phyloP scores from a whole-genome alignment of 2,797 vertebrate species.

The Channallabes apus region DNA sequence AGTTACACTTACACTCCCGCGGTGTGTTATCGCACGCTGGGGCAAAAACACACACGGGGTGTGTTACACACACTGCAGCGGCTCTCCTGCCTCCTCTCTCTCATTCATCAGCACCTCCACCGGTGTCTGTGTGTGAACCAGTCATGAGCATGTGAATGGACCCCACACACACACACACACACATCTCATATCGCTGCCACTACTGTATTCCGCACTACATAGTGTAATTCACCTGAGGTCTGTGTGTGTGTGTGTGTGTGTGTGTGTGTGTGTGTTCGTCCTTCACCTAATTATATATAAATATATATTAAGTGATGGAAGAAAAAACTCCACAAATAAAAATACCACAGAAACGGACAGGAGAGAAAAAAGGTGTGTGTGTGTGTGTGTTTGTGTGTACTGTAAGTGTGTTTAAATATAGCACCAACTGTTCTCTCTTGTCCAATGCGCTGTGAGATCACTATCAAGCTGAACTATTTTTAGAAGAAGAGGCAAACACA shows the following conservation, averaged over 20 bases:
- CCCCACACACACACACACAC: neutral
- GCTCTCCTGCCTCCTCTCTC: neutral
- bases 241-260: neutral
- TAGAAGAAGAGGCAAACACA: slow-evolving; percentile 23
- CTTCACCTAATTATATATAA: neutral
- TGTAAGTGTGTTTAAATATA: slow-evolving; percentile 47
- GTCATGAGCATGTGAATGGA: slow-evolving; percentile 4
- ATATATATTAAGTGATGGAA: neutral
- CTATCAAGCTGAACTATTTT: slow-evolving; percentile 50
- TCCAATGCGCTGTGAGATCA: slow-evolving; percentile 34
- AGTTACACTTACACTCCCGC: too few relatives aligned
- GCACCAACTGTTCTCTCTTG: slow-evolving; percentile 29
- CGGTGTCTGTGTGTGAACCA: neutral
- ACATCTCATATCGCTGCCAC: neutral
- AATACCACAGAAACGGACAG: slow-evolving; percentile 23
- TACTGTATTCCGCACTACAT: neutral
- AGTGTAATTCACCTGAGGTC: slow-evolving; percentile 6
- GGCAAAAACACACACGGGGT: neutral
- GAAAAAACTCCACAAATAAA: neutral
- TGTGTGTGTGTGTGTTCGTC: neutral
- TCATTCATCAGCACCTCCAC: neutral
- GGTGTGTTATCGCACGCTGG: neutral
- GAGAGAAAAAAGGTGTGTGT: slow-evolving; percentile 31
- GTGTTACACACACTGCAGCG: neutral
- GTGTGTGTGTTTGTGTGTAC: neutral